Evolutionary conservation across 92 coral and sea anemone genomes (phyloP).

Genomic region (Paragorgia papillata): DNA sequence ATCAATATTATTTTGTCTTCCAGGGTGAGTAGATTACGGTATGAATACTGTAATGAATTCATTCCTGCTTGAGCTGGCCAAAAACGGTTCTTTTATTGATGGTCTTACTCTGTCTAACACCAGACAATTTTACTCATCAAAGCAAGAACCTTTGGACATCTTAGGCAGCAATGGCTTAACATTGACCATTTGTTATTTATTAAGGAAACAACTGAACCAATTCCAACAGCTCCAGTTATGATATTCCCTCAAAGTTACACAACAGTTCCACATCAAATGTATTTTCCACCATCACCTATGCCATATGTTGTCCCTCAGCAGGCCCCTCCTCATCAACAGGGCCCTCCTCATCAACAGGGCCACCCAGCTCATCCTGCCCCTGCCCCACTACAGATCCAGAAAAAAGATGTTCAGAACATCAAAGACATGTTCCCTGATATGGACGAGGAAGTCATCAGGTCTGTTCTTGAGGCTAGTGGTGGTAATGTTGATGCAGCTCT

Average conservation of each 20-base stretch:
- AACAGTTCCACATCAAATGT: slow-evolving; percentile 70
- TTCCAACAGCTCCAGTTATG: slow-evolving; percentile 78
- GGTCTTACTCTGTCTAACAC: too few relatives aligned
- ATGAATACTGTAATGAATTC: not conserved
- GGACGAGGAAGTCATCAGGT: slow-evolving; percentile 92
- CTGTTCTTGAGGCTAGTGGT: slow-evolving; percentile 88
- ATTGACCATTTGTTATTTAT: not conserved
- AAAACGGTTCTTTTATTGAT: too few relatives aligned
- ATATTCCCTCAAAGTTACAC: slow-evolving; percentile 88
- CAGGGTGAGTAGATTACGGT: slow-evolving; percentile 62
- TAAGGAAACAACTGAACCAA: slow-evolving; percentile 65
- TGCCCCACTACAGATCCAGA: slow-evolving; percentile 26
- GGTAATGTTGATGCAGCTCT: slow-evolving; percentile 88
- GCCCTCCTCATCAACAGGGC: slow-evolving; percentile 27
- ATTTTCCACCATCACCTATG: slow-evolving; percentile 73
- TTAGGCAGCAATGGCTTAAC: too few relatives aligned
- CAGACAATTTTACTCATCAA: too few relatives aligned
- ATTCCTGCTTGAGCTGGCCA: too few relatives aligned
- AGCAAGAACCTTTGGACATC: too few relatives aligned
- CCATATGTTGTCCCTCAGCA: slow-evolving; percentile 76
- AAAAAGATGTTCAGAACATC: slow-evolving; percentile 76
- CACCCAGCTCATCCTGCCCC: slow-evolving; percentile 34
- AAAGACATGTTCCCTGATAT: slow-evolving; percentile 97
- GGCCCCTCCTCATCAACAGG: slow-evolving; percentile 54
- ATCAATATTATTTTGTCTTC: slow-evolving; percentile 84